Base-by-base conservation (phyloP, 30 jellyfish, hydroid and myxozoan genomes). In the Hydractinia symbiolongicarpus region DNA sequence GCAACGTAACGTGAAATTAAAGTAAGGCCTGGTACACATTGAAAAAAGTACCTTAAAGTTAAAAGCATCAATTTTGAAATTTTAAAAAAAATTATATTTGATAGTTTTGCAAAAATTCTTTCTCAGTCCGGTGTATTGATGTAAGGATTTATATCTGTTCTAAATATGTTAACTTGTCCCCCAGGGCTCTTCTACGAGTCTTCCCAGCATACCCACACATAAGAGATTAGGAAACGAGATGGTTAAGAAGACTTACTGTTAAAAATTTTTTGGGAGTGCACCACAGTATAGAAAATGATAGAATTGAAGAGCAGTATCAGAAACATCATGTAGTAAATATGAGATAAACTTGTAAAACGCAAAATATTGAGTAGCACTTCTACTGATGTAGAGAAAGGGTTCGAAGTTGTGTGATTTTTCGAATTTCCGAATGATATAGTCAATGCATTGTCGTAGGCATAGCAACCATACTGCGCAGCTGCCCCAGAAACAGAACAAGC, bases 401-500 rank as follows among this genome's bases (percentile, higher is more conserved):
- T 67, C 51, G 75, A 19, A 8, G 70, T 13, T 50, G 80, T 71
- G 10, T 58, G 67, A 50, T 71, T 71, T 9, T 66, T 66, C 50
- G 55, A 9, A 9, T n/a, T 58, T 55, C 62, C 66, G 53, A 81
- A 81, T 9, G 76, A 9, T 17, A 81, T 44, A 21, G 56, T 50
- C 40, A 81, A 56, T 30, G 88, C 88, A 30, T 72, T 85, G 50
- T 81, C 88, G 84, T 81, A 81, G 0, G 86, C 88, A 44, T 81
- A 81, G 85, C 88, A 81, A 6, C 73, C 82, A 66, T 53, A 81
- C 53, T 81, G 88, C 16, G 88, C 88, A 4, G 85, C 86, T 40
- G 88, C 88, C 6, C 88, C 88, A 50, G 81, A 49, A 7, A 81
- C 86, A 8, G 85, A 73, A 51, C 61, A 67, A n/a, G 11, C 5